Conservation (phyloP, 1,140 invertebrate species). For the Acromyrmex charruanus region DNA sequence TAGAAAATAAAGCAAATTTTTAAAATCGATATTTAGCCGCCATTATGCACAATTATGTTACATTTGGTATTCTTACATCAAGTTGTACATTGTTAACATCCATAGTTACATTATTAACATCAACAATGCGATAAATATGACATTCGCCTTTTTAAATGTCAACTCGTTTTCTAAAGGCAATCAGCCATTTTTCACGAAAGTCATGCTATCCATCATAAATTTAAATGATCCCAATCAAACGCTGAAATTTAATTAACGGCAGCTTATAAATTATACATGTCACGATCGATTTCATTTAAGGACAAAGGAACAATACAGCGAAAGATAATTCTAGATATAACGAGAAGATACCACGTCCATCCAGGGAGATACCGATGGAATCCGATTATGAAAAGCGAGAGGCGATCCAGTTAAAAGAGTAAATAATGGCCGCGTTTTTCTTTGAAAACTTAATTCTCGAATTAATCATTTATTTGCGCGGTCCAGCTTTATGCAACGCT, state of each 20-base stretch:
- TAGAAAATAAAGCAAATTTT: too few relatives aligned
- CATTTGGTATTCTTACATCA: too few relatives aligned
- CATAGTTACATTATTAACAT: neutral
- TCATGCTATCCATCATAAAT: neutral
- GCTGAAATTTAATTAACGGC: constrained; percentile 20
- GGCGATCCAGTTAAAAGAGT: constrained; percentile 36
- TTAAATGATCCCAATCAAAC: constrained; percentile 33
- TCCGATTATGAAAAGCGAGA: constrained; percentile 59
- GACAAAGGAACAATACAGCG: constrained; percentile 19
- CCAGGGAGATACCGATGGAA: constrained; percentile 30
- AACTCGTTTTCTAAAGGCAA: neutral
- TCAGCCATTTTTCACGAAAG: neutral
- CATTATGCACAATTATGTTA: too few relatives aligned
- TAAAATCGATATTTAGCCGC: too few relatives aligned
- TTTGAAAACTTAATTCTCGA: constrained; percentile 50
- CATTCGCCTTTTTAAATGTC: neutral
- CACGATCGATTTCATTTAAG: neutral
- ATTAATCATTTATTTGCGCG: constrained; percentile 48
- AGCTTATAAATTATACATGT: constrained; percentile 16
- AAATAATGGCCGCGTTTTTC: constrained; percentile 26
- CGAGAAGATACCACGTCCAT: constrained; percentile 30
- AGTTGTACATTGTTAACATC: too few relatives aligned
- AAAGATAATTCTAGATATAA: constrained; percentile 22
- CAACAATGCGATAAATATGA: constrained; percentile 1
- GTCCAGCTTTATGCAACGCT: constrained; percentile 6